phyloP scores from a whole-genome alignment of 2,888 invertebrate species.

The Limnephilus lunatus region DNA sequence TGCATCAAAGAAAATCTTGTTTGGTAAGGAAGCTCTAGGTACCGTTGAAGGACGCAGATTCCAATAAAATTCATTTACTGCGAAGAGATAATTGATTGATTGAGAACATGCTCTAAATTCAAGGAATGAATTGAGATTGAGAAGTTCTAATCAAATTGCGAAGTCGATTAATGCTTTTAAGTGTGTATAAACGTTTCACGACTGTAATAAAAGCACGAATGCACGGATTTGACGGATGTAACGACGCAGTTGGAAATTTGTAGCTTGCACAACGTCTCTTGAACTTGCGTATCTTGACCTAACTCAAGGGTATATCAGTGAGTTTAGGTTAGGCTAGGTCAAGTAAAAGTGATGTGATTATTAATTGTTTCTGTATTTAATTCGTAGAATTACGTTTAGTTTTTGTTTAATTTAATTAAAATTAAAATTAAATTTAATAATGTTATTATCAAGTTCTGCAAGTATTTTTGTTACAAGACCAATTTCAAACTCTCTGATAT shows the following conservation, averaged over 20 bases:
- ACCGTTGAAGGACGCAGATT: neutral
- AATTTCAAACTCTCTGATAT: too few species aligned
- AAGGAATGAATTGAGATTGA: neutral
- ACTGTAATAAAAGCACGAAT: neutral
- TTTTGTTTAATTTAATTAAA: too few species aligned
- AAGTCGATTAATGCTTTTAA: neutral
- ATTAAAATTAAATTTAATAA: too few species aligned
- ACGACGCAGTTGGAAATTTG: neutral
- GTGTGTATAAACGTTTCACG: neutral
- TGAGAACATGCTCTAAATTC: neutral
- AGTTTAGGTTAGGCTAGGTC: neutral
- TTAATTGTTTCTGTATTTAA: too few species aligned
- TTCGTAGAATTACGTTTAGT: too few species aligned
- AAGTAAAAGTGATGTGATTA: too few species aligned
- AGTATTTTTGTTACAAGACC: too few species aligned
- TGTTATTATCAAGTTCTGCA: too few species aligned
- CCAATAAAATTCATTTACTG: neutral
- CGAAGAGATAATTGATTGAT: neutral
- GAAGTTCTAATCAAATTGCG: neutral
- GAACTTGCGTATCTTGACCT: neutral
- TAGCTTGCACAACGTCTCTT: neutral
- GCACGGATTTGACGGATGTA: neutral
- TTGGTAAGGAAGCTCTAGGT: neutral
- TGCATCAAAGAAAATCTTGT: neutral
- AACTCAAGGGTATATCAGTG: neutral